Evolutionary conservation across 2,888 invertebrate genomes (phyloP).

Genomic region (Nephrotoma guestfalica): DNA sequence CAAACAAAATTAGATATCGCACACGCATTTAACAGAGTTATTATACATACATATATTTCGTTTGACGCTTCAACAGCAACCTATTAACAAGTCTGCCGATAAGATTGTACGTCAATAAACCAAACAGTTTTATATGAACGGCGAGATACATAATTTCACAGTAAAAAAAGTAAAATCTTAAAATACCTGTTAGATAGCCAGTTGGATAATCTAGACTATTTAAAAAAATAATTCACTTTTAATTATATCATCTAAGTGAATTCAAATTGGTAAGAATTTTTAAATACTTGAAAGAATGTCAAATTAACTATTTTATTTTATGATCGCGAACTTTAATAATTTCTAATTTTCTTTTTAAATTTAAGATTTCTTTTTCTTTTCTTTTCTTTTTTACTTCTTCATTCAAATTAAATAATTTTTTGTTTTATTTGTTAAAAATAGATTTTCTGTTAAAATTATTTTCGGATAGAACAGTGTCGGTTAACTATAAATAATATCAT

Average conservation of each 20-base stretch:
- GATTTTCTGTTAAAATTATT: background rate
- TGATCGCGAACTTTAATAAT: background rate
- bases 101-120: background rate
- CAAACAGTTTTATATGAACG: background rate
- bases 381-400: background rate
- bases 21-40: background rate
- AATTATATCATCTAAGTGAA: background rate
- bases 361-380: background rate
- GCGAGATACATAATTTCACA: too few species aligned
- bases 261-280: background rate
- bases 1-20: background rate
- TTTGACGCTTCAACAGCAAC: background rate
- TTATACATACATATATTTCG: background rate
- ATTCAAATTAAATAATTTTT: background rate
- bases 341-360: background rate
- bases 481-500: background rate
- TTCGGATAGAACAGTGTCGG: background rate
- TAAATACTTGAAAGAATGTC: background rate
- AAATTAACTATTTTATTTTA: background rate
- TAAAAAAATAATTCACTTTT: background rate
- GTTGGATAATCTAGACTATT: background rate
- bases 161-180: background rate
- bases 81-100: background rate
- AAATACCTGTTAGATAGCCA: background rate
- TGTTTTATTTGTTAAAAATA: background rate